Evolutionary conservation across 64 coral and sea anemone genomes (phyloP), one percentile per base, ranked within the genome.

Genomic region (Cladopsammia gracilis): DNA sequence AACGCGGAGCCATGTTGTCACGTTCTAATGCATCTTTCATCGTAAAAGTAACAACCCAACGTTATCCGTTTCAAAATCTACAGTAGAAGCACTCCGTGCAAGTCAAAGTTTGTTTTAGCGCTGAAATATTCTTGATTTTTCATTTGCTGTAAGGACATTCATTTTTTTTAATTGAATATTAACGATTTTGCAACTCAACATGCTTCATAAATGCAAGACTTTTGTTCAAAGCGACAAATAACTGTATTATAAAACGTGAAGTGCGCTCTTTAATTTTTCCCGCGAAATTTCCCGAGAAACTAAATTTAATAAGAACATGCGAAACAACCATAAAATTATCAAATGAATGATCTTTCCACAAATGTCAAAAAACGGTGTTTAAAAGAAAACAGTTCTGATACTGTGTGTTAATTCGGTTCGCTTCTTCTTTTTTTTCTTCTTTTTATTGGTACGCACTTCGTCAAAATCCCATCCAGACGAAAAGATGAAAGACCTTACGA

Each of bases 201-300:
- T 43, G 60, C 45, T 13, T 10, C 43, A 9, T n/a, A 65, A 82
- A 22, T 67, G 60, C 7, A 23, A 44, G 42, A 64, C 44, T 49
- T 48, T 48, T 75, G 44, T 20, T 75, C 19, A 16, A 70, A 75
- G 72, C 47, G 45, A 75, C 72, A 75, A 48, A 75, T 16, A 75
- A 20, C 18, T 75, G 53, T 56, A 56, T 49, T 19, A 75, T 6
- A 48, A 12, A 73, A 14, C 25, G 12, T 15, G 71, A 12, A 8
- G 72, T 13, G 72, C 18, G 72, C 46, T 64, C 34, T 82, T 82
- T 49, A 68, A 67, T 34, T 83, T 50, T 84, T 67, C 80, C 61
- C 80, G 80, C 80, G 59, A 83, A 67, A 78, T 7, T 77, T 56
- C 62, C 44, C 62, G 62, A 19, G 44, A 56, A 56, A 77, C 3